Evolutionary conservation across 1,140 invertebrate genomes (phyloP), one percentile per base, ranked within the genome.

Genomic region (Drosophila ficusphila): DNA sequence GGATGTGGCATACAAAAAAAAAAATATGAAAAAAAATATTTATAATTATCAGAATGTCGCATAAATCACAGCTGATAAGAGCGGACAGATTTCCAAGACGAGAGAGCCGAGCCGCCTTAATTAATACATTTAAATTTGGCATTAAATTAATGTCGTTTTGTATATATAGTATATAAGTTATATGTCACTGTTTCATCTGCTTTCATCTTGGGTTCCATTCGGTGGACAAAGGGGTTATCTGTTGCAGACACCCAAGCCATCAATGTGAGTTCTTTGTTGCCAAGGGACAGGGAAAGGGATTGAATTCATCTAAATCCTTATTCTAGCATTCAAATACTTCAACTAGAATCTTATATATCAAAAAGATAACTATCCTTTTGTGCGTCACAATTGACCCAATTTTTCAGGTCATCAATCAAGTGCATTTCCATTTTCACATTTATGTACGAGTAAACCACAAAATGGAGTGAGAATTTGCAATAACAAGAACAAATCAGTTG

Each of bases 51-150:
- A 76, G 53, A 69, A 52, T 61, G 51, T 56, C 68, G 46, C 41
- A 42, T 79, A 85, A 85, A 85, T 85, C 73, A 74, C 53, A 44
- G 57, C 69, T 76, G 82, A 88, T 88, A 88, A 82, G 68, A 54
- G 53, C 16, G 51, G 54, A 68, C 33, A 21, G 39, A 60, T n/a
- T 21, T 36, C 23, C 7, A 36, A 62, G 41, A 0, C 25, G 18
- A 27, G 19, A 34, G 7, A 51, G 38, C 74, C 47, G 7, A 51
- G 38, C 74, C 47, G 51, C 27, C 34, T 65, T 81, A 86, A 86
- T 86, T 86, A 86, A 86, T 54, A 65, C 48, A 58, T 83, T 83
- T 81, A 33, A 82, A 88, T 88, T 88, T 88, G 74, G 82, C 82
- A 78, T 88, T 61, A 81, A 88, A 86, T 88, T 88, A 23, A 31